Base-by-base conservation (phyloP, 2,797 vertebrate species). In the Pyrrhura leucotis region DNA sequence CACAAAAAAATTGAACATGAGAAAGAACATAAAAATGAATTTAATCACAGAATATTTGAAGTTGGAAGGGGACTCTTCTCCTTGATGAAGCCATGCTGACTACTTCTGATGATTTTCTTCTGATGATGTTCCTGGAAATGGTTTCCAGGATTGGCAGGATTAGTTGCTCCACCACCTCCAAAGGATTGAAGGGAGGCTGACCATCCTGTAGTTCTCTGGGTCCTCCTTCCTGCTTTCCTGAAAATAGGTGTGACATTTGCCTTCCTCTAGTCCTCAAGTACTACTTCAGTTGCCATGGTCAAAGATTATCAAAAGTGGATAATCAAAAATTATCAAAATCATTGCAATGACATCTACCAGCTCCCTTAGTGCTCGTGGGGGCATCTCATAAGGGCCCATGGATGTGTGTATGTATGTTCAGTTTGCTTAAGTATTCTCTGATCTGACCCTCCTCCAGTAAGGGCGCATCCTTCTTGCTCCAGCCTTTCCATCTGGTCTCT, bases 131-230 rank as follows among this genome's bases (percentile, higher is more conserved):
- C 26, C 61, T 88, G 37, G 26, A 65, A 77, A 77, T 35, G 10
- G 4, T 77, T 80, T 61, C 61, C 56, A 87, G 35, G 13, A 73
- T 65, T 62, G 83, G 29, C 67, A 87, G 35, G 20, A 65, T 61
- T 56, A 84, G 29, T 35, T 68, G 42, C 20, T 91, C 12, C 21
- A 50, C 11, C 22, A 42, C 6, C 5, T 78, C 14, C 22, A 53
- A 66, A 13, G 26, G 29, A 71, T 14, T 0, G 0, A 78, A 47
- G 29, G 15, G 25, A 45, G 12, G 20, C 48, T 78, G 22, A 51
- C 17, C 7, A 3, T 22, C 26, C 26, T 63, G 18, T 9, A 28
- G 29, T 29, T 65, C 21, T 54, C n/a, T 16, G 28, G 3, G 3
- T 85, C 5, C 28, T 58, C 37, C 37, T 89, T 50, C 56, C 45